Conservation (phyloP, 1,140 invertebrate species). For the Drosophila biarmipes region DNA sequence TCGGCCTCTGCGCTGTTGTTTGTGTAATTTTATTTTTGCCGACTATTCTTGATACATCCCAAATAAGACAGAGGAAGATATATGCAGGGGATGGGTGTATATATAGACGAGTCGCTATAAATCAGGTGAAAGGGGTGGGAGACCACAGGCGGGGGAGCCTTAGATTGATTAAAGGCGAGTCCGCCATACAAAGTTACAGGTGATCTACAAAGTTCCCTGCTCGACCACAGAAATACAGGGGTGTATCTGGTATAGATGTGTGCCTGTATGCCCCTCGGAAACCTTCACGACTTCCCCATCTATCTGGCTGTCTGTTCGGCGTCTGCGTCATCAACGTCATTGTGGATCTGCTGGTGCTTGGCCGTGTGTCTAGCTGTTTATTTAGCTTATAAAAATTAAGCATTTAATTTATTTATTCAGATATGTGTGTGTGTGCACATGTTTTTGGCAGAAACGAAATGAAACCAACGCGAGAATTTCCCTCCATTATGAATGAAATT, state of each 20-base stretch:
- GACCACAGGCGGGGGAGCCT: background rate
- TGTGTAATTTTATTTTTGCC: slow-evolving; percentile 33
- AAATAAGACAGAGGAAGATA: slow-evolving; percentile 27
- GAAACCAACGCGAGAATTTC: slow-evolving; percentile 27
- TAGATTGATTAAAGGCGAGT: slow-evolving; percentile 6
- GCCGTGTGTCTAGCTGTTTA: slow-evolving; percentile 59
- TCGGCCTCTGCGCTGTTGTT: slow-evolving; percentile 32
- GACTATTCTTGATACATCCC: slow-evolving; percentile 43
- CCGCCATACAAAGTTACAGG: slow-evolving; percentile 26
- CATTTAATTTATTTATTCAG: slow-evolving; percentile 75
- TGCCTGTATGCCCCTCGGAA: background rate
- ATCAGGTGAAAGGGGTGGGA: slow-evolving; percentile 21
- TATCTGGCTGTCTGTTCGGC: slow-evolving; percentile 22
- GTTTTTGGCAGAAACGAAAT: slow-evolving; percentile 21
- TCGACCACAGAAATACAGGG: no score
- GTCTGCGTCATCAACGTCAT: slow-evolving; percentile 73
- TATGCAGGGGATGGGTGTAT: slow-evolving; percentile 6
- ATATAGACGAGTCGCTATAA: slow-evolving; percentile 29
- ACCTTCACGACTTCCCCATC: slow-evolving; percentile 47
- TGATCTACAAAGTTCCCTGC: slow-evolving; percentile 20
- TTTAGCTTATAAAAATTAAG: slow-evolving; percentile 79
- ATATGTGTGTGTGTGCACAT: slow-evolving; percentile 48
- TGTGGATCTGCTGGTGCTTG: slow-evolving; percentile 41
- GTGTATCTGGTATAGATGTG: background rate
- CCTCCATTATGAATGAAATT: slow-evolving; percentile 74